Evolutionary conservation across 2,113 vertebrate species (phyloP).

Genomic region (Gymnarchus niloticus): DNA sequence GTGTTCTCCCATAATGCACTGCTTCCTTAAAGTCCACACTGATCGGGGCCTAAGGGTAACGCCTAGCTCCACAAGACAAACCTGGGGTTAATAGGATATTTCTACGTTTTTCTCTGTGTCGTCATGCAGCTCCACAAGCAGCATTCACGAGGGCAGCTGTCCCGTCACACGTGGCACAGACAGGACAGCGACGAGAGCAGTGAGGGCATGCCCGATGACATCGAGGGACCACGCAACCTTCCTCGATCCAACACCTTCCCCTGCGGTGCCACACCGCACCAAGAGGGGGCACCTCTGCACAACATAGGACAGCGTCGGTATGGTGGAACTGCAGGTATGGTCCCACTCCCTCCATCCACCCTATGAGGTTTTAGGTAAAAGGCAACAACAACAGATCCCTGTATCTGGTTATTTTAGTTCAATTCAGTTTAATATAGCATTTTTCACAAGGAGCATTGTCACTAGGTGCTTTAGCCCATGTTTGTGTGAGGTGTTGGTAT

Average conservation of each 20-base stretch:
- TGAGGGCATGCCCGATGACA: slow-evolving; percentile 79
- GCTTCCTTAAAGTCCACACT: neutral
- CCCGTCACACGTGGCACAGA: slow-evolving; percentile 90
- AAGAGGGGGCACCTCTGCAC: slow-evolving; percentile 66
- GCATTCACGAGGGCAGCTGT: slow-evolving; percentile 77
- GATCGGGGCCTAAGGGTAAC: too few species aligned
- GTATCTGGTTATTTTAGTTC: too few species aligned
- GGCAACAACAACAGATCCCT: neutral
- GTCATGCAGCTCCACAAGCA: slow-evolving; percentile 83
- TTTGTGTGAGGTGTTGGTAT: too few species aligned
- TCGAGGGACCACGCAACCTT: slow-evolving; percentile 55
- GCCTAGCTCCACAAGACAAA: neutral
- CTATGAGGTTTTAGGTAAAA: neutral
- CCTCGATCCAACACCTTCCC: slow-evolving; percentile 92
- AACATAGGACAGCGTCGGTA: slow-evolving; percentile 66
- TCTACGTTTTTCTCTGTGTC: neutral
- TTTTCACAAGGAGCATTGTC: too few species aligned
- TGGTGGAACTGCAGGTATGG: slow-evolving; percentile 69
- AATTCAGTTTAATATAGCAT: too few species aligned
- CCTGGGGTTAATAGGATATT: neutral
- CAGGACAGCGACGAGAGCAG: slow-evolving; percentile 92
- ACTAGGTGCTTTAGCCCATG: too few species aligned
- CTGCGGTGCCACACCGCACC: slow-evolving; percentile 51
- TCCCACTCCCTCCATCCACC: neutral
- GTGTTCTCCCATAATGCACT: neutral